Conservation (phyloP, 2,797 vertebrate genomes). For the Phoeniculus purpureus region DNA sequence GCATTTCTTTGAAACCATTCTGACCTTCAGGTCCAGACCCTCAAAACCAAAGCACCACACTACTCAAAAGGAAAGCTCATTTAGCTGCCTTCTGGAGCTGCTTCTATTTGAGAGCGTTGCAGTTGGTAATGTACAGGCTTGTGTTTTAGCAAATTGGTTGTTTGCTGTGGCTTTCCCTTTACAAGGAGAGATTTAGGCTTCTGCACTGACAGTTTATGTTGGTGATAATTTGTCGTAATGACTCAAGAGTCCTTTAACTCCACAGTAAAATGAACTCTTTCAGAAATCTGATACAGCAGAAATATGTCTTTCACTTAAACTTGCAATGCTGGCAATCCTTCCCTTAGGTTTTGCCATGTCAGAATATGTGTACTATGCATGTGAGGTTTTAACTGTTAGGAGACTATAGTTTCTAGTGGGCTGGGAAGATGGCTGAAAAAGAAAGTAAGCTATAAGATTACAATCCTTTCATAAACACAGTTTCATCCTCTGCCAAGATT, state of each 20-base stretch:
- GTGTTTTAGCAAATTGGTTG: neutral
- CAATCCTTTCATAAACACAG: neutral
- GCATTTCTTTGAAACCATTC: neutral
- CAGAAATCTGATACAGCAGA: neutral
- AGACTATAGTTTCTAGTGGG: neutral
- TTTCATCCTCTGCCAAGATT: neutral
- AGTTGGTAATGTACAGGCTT: neutral
- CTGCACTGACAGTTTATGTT: neutral
- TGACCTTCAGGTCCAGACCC: neutral
- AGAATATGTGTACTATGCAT: neutral
- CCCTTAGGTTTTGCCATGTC: neutral
- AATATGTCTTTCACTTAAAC: neutral
- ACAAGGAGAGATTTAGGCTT: neutral
- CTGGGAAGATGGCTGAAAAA: neutral
- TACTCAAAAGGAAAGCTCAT: neutral
- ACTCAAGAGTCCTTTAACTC: neutral
- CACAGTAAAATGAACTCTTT: neutral
- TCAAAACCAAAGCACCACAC: neutral
- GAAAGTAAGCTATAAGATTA: neutral
- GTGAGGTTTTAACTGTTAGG: neutral
- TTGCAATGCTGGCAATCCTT: neutral
- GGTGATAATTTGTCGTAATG: neutral
- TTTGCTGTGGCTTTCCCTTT: neutral
- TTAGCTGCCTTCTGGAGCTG: neutral
- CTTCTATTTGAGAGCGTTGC: neutral